A percentile compares a stretch with the other conserved stretches of the same genome.
phyloP scores from a whole-genome alignment of 2,797 vertebrate genomes.

The Lates japonicus region DNA sequence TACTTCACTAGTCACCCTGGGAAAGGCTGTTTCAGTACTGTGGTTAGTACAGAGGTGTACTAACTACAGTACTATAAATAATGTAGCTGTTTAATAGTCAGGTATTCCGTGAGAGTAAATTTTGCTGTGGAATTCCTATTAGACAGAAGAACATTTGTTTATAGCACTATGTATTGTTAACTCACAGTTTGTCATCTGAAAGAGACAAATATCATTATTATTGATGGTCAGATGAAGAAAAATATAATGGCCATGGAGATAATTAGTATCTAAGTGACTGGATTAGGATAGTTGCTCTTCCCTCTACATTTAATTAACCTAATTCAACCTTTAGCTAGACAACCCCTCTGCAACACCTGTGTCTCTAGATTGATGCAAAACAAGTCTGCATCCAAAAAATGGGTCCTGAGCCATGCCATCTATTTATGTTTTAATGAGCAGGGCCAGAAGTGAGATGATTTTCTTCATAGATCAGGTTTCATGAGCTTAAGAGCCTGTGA shows the following conservation, averaged over 20 bases:
- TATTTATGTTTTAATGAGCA: slow-evolving; percentile 47
- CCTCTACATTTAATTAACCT: slow-evolving; percentile 38
- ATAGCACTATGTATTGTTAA: no score
- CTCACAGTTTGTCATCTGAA: background rate
- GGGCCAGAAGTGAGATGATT: slow-evolving; percentile 30
- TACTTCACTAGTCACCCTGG: background rate
- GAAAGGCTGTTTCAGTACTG: background rate
- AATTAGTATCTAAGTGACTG: background rate
- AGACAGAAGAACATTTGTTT: background rate
- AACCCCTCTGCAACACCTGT: slow-evolving; percentile 15
- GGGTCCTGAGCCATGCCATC: slow-evolving; percentile 26
- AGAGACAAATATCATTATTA: background rate
- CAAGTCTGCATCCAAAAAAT: slow-evolving; percentile 23
- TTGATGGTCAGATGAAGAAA: background rate
- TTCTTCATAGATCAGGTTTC: slow-evolving; percentile 22
- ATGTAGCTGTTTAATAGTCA: background rate
- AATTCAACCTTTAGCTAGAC: slow-evolving; percentile 6
- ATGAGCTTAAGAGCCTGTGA: background rate
- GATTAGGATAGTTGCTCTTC: background rate
- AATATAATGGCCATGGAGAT: background rate
- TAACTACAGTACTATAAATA: no score
- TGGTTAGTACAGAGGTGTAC: background rate
- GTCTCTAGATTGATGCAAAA: slow-evolving; percentile 37
- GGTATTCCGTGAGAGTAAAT: background rate
- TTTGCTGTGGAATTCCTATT: background rate